Conservation (phyloP, 2,113 vertebrate species). For the Salvator merianae region DNA sequence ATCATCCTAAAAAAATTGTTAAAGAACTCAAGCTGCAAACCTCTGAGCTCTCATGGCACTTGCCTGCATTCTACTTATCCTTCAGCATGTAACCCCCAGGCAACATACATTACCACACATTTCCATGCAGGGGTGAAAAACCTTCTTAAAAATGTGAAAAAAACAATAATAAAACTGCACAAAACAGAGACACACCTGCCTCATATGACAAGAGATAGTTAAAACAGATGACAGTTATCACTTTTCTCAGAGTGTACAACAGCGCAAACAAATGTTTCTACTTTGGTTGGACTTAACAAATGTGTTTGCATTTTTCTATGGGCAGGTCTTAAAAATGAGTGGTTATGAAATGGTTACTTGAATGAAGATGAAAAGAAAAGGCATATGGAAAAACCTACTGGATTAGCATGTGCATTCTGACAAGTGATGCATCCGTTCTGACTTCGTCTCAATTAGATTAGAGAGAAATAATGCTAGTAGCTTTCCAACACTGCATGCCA, state of each 20-base stretch:
- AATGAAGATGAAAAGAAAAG: not conserved
- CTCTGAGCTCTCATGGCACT: no score
- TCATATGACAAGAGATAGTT: not conserved
- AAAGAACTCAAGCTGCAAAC: not conserved
- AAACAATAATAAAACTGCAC: not conserved
- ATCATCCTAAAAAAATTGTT: not conserved
- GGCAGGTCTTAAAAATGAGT: not conserved
- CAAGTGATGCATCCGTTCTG: not conserved
- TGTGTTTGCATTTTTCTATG: not conserved
- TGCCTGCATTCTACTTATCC: not conserved
- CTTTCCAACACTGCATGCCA: not conserved
- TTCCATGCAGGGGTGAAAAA: not conserved
- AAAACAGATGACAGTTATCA: not conserved
- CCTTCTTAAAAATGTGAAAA: not conserved
- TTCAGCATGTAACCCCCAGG: not conserved
- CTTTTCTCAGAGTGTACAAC: not conserved
- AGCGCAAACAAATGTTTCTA: not conserved
- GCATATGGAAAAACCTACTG: not conserved
- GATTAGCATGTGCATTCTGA: not conserved
- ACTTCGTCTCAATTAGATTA: not conserved
- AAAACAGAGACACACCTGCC: not conserved
- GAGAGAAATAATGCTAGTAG: not conserved
- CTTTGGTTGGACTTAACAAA: not conserved
- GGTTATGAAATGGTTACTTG: not conserved
- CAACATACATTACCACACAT: not conserved